Conservation (phyloP, 2,797 vertebrate species). For the Neostethus bicornis region DNA sequence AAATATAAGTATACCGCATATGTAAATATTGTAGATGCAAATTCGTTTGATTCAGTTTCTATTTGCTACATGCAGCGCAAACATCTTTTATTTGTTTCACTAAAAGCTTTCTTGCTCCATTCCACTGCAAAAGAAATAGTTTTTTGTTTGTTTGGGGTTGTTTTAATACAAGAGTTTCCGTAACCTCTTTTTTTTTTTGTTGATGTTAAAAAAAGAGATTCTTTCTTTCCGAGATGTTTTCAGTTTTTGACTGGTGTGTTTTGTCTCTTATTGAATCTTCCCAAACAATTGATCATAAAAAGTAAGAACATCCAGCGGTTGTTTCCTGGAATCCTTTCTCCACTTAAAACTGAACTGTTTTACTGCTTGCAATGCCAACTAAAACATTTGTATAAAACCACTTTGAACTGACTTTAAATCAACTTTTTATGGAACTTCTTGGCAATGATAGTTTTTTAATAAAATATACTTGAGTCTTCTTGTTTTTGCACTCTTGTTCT, state of each 20-base stretch:
- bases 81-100: no score
- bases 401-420: neutral
- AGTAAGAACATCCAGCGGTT: neutral
- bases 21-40: no score
- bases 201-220: neutral
- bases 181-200: neutral
- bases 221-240: neutral
- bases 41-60: no score
- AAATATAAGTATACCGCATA: no score
- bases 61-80: no score
- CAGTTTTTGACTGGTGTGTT: neutral
- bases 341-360: neutral
- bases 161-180: no score
- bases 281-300: neutral
- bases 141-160: no score
- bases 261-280: neutral
- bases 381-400: neutral
- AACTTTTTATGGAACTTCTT: neutral
- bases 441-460: neutral
- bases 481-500: neutral
- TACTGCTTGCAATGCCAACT: neutral
- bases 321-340: neutral
- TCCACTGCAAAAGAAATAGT: no score
- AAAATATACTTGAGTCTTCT: neutral
- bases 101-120: no score